Evolutionary conservation across 1,140 invertebrate species (phyloP).

Genomic region (Lepidotrigona ventralis): DNA sequence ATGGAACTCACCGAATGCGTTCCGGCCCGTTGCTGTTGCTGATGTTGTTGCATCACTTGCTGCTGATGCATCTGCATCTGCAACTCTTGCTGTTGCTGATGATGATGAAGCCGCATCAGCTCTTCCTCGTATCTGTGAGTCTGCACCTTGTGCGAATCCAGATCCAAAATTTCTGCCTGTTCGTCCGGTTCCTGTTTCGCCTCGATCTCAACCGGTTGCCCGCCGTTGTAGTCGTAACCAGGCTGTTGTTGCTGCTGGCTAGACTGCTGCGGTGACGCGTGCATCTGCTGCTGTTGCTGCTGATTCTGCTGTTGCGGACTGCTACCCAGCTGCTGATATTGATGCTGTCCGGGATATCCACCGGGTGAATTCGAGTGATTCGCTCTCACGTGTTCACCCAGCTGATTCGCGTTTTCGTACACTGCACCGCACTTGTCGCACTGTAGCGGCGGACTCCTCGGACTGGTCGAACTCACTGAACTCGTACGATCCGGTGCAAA

Average conservation of each 20-base stretch:
- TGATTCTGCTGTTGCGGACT: slow-evolving; percentile 66
- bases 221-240: slow-evolving; percentile 73
- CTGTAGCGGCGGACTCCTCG: slow-evolving; percentile 84
- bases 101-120: slow-evolving; percentile 67
- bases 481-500: slow-evolving; percentile 79
- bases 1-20: slow-evolving; percentile 83
- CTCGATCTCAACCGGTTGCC: slow-evolving; percentile 74
- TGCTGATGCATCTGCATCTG: slow-evolving; percentile 73
- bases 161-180: slow-evolving; percentile 90
- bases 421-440: slow-evolving; percentile 91
- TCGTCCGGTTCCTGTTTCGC: slow-evolving; percentile 83
- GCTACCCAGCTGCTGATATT: slow-evolving; percentile 69
- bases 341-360: slow-evolving; percentile 69
- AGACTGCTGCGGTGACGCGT: slow-evolving; percentile 66
- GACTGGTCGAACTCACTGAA: slow-evolving; percentile 84
- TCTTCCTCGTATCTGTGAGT: slow-evolving; percentile 75
- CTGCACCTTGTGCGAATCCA: slow-evolving; percentile 92
- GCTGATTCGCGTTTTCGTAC: slow-evolving; percentile 85
- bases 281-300: slow-evolving; percentile 60
- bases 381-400: slow-evolving; percentile 86
- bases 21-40: slow-evolving; percentile 54
- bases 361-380: slow-evolving; percentile 83
- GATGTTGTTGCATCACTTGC: slow-evolving; percentile 67
- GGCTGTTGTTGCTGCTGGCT: slow-evolving; percentile 76
- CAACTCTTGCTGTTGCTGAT: slow-evolving; percentile 64